These are phyloP conservation scores for Hafferia zeledoni DNA, from an alignment of 2,797 vertebrate genomes.

Conservation along the genomic window DNA sequence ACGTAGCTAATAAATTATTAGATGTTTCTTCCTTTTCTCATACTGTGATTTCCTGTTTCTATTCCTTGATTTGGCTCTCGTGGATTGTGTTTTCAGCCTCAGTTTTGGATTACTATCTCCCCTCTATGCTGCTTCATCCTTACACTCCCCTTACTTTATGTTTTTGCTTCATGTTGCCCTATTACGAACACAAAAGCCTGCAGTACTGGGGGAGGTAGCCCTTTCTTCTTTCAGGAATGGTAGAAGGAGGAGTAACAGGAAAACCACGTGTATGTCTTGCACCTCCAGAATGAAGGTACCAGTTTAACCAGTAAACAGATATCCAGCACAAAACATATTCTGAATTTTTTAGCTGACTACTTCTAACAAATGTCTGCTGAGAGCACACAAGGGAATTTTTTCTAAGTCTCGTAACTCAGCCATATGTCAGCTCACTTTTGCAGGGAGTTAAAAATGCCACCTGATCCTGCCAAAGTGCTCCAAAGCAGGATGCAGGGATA, in stretches of 20 bases:
- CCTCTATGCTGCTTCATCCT: background rate
- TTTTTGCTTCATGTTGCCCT: background rate
- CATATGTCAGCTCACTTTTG: background rate
- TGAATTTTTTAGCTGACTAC: background rate
- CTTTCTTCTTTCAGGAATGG: background rate
- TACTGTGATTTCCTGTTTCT: background rate
- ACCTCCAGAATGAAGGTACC: background rate
- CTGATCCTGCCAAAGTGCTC: background rate
- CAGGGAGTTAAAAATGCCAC: background rate
- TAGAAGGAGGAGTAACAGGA: background rate
- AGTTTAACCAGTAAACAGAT: background rate
- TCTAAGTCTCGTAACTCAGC: background rate
- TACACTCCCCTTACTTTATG: background rate
- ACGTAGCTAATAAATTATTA: background rate
- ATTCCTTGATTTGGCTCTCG: background rate
- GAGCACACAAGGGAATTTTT: background rate
- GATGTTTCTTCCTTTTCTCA: background rate
- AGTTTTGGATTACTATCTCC: background rate
- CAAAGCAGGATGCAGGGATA: background rate
- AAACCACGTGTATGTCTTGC: background rate
- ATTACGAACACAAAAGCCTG: rapidly evolving
- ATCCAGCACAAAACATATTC: background rate
- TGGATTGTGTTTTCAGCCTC: background rate
- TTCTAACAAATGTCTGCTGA: background rate
- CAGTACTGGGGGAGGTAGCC: background rate